Evolutionary conservation across 2,797 vertebrate genomes (phyloP).

Genomic region (Protosalanx chinensis): DNA sequence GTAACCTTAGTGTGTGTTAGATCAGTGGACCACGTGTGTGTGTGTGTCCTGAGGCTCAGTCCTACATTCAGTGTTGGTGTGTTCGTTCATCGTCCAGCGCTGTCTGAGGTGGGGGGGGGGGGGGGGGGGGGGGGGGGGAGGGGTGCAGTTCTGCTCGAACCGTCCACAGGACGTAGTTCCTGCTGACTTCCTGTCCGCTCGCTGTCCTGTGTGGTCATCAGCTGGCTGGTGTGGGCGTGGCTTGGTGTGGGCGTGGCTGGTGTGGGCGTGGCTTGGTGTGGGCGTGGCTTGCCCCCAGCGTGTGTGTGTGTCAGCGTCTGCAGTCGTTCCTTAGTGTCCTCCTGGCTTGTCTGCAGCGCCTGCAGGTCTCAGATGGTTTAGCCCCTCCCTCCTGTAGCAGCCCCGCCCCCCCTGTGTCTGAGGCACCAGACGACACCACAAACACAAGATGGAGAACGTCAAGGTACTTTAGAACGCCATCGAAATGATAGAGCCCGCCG

Average conservation of each 20-base stretch:
- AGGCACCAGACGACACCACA: constrained; percentile 64
- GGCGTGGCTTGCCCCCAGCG: too few relatives aligned
- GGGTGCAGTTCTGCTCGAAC: too few relatives aligned
- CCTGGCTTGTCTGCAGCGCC: background rate
- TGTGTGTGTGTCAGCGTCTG: too few relatives aligned
- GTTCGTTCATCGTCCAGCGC: background rate
- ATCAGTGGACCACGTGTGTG: background rate
- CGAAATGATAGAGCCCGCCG: constrained; percentile 61
- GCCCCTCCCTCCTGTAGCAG: constrained; percentile 75
- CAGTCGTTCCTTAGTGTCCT: too few relatives aligned
- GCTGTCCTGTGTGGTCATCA: too few relatives aligned
- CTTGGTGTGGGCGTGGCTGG: too few relatives aligned
- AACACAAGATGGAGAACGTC: constrained; percentile 66
- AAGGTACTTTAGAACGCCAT: constrained; percentile 64
- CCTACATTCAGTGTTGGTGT: background rate
- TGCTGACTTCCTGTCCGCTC: too few relatives aligned
- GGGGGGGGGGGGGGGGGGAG: too few relatives aligned
- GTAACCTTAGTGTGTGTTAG: constrained; percentile 30
- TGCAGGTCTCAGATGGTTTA: constrained; percentile 2
- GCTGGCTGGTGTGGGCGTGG: too few relatives aligned
- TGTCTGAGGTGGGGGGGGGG: too few relatives aligned
- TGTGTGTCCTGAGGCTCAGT: background rate
- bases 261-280: too few relatives aligned
- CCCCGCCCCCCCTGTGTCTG: constrained; percentile 21
- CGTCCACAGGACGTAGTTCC: too few relatives aligned